phyloP scores from a whole-genome alignment of 2,797 vertebrate species.

The Pitangus sulphuratus region DNA sequence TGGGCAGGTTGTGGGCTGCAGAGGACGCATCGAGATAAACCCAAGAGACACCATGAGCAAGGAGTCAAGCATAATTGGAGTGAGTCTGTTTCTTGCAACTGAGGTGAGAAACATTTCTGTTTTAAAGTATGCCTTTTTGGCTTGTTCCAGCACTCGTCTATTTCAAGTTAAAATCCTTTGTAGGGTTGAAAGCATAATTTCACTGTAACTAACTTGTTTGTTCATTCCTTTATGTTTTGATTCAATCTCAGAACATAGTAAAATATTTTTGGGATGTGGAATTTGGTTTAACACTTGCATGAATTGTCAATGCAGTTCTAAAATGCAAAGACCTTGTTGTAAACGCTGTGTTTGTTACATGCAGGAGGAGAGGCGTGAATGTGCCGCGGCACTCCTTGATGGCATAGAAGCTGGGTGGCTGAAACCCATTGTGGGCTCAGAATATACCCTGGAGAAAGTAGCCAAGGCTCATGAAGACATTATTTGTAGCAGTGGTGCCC shows the following conservation, averaged over 20 bases:
- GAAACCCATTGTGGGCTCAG: slow-evolving; percentile 79
- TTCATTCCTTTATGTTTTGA: neutral
- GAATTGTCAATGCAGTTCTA: neutral
- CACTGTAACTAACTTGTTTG: neutral
- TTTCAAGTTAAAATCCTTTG: neutral
- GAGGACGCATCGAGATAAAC: slow-evolving; percentile 88
- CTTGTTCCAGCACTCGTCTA: neutral
- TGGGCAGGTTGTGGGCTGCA: slow-evolving; percentile 85
- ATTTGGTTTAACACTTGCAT: neutral
- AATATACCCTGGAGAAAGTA: slow-evolving; percentile 82
- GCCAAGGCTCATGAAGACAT: slow-evolving; percentile 87
- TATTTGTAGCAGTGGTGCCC: slow-evolving; percentile 82
- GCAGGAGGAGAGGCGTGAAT: slow-evolving; percentile 85
- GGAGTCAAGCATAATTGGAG: slow-evolving; percentile 86
- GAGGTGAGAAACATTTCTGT: slow-evolving; percentile 74
- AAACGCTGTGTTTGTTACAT: neutral
- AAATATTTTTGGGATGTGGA: neutral
- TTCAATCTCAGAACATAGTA: neutral
- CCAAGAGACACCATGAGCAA: slow-evolving; percentile 89
- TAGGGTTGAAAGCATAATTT: neutral
- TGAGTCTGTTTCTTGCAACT: slow-evolving; percentile 78
- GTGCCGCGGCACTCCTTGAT: slow-evolving; percentile 75
- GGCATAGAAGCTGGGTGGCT: slow-evolving; percentile 91
- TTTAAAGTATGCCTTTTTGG: neutral
- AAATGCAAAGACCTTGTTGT: neutral